Conservation (phyloP, 2,888 invertebrate species). For the Cinara cedri region DNA sequence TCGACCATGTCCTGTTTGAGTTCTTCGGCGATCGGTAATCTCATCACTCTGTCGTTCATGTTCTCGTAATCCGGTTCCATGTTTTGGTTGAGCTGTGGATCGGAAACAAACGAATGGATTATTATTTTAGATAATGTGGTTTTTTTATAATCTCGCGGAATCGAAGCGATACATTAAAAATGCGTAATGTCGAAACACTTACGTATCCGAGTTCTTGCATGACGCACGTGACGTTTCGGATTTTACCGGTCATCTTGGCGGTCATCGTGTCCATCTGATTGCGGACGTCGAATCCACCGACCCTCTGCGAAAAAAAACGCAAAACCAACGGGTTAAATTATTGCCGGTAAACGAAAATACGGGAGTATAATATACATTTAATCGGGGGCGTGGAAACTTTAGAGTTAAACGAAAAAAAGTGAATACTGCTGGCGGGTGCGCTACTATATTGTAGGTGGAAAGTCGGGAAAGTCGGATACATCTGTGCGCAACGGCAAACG, state of each 20-base stretch:
- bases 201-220: constrained; percentile 75
- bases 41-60: constrained; percentile 70
- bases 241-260: constrained; percentile 64
- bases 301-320: constrained; percentile 64
- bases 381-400: too few relatives aligned
- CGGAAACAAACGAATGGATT: too few relatives aligned
- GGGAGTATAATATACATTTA: too few relatives aligned
- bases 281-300: constrained; percentile 67
- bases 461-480: too few relatives aligned
- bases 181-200: constrained; percentile 58
- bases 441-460: too few relatives aligned
- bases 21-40: constrained; percentile 70
- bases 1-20: constrained; percentile 72
- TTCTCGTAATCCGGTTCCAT: constrained; percentile 72
- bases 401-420: too few relatives aligned
- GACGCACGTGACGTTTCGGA: constrained; percentile 72
- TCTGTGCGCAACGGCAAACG: too few relatives aligned
- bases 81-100: constrained; percentile 67
- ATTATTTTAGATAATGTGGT: too few relatives aligned
- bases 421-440: too few relatives aligned
- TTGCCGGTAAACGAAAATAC: too few relatives aligned
- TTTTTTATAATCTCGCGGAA: too few relatives aligned
- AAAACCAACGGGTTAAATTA: not conserved
- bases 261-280: constrained; percentile 70
- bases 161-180: too few relatives aligned